Percentiles rank a stretch among this genome's conserved stretches.
Conservation (phyloP, 1,140 invertebrate species). For the Zelostemma sp. region DNA sequence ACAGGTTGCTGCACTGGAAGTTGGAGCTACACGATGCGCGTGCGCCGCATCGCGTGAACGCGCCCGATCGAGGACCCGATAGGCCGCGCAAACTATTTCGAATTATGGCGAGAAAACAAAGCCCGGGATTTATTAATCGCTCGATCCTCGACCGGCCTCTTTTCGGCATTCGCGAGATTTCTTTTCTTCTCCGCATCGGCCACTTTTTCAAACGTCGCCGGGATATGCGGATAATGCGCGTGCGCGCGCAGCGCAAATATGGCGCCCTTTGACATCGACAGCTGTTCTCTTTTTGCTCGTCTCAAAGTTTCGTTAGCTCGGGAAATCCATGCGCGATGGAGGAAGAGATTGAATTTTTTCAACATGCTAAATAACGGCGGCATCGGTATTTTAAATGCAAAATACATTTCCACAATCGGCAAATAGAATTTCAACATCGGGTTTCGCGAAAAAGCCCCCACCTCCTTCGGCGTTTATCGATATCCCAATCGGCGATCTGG, state of each 20-base stretch:
- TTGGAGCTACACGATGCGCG: slow-evolving; percentile 26
- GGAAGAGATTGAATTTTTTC: slow-evolving; percentile 38
- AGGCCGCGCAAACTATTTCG: slow-evolving; percentile 61
- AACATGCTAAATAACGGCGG: neutral
- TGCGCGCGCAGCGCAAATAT: too few relatives aligned
- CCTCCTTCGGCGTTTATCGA: slow-evolving; percentile 26
- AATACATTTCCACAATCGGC: slow-evolving; percentile 41
- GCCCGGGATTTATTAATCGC: slow-evolving; percentile 45
- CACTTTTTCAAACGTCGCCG: neutral
- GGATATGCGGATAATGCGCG: slow-evolving; percentile 6
- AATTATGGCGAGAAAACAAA: slow-evolving; percentile 51
- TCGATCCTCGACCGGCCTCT: slow-evolving; percentile 28
- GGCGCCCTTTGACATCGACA: slow-evolving; percentile 8
- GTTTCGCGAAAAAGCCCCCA: slow-evolving; percentile 33
- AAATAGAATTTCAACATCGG: slow-evolving; percentile 39
- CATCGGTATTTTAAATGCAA: slow-evolving; percentile 32
- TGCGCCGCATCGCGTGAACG: slow-evolving; percentile 49
- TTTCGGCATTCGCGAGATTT: slow-evolving; percentile 24
- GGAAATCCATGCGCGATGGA: neutral
- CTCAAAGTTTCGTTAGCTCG: slow-evolving; percentile 20
- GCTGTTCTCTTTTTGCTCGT: too few relatives aligned
- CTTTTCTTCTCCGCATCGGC: slow-evolving; percentile 13
- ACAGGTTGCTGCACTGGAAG: slow-evolving; percentile 57
- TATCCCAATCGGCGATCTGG: slow-evolving; percentile 42
- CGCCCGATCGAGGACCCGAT: slow-evolving; percentile 54